phyloP scores from a whole-genome alignment of 35 echinoderm and acorn worm species.

The Patiria miniata region DNA sequence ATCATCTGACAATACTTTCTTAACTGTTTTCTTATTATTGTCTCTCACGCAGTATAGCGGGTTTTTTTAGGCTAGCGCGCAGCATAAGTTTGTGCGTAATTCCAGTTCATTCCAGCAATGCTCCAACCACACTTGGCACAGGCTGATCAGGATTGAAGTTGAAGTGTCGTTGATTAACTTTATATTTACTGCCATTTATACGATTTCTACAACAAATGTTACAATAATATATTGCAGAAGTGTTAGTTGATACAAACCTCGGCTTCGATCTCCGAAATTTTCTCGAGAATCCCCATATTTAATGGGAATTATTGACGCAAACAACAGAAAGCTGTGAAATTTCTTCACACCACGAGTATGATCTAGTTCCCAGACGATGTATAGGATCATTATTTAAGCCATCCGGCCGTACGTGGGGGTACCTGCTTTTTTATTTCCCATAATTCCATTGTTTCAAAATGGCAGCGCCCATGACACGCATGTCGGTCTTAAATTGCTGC shows the following conservation, averaged over 20 bases:
- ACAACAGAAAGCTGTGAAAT: neutral
- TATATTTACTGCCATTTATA: neutral
- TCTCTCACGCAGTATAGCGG: no score
- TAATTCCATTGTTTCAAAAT: neutral
- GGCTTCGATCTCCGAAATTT: conserved; percentile 89
- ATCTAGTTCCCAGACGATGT: neutral
- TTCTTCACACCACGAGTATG: neutral
- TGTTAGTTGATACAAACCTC: conserved; percentile 65
- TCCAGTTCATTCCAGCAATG: no score
- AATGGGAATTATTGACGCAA: neutral
- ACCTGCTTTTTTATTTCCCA: neutral
- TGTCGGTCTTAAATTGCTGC: neutral
- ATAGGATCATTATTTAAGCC: neutral
- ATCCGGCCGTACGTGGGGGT: neutral
- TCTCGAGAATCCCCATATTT: conserved; percentile 91
- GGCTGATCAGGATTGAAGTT: no score
- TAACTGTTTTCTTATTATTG: no score
- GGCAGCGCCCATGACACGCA: neutral
- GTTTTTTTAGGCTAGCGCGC: no score
- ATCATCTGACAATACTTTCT: no score
- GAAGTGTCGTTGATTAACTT: no score
- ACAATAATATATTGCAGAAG: conserved; percentile 5
- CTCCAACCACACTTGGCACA: no score
- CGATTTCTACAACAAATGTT: no score
- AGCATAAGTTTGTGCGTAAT: no score